Evolutionary conservation across 2,113 vertebrate species (phyloP), one percentile per base, ranked within the genome.

Genomic region (Microtus oregoni): DNA sequence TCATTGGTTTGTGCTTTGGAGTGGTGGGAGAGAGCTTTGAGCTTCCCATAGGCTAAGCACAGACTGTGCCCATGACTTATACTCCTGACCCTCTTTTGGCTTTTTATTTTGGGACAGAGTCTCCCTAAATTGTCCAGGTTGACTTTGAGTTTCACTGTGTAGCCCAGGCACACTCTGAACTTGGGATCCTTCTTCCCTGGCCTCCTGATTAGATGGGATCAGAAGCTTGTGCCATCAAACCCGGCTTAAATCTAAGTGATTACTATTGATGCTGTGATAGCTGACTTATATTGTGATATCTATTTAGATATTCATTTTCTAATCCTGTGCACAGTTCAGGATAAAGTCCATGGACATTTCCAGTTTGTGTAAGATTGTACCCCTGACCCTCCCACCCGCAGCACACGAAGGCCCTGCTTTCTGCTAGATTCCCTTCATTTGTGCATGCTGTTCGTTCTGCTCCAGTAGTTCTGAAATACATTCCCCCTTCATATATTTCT

Each of bases 331-430:
- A 79, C 1, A 20, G 8, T 50, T n/a, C 44, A 58, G 30, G 38
- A 24, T 78, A 13, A 11, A 32, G 72, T 92, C 76, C 72, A 22
- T 20, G 52, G 35, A 78, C 15, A n/a, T 26, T 72, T 44, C 86
- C 41, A 47, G 47, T 30, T 58, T 22, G 73, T 14, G 9, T 7
- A 47, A 63, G 79, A 22, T 47, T 28, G 9, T 26, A 44, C 14
- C 0, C 75, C 44, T 4, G 32, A 20, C 10, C 19, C 13, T 32
- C 38, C 50, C 13, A 2, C 55, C 63, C 1, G 1, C 11, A 11
- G 7, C 4, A 8, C 1, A 5, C 5, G 72, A 52, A 24, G 52
- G 30, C 65, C 20, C 9, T 2, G 0, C 8, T 47, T 5, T 7
- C 72, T 32, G 35, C 70, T 22, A 10, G 8, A 0, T 30, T 12